These are phyloP conservation scores for Conistra vaccinii DNA, from an alignment of 2,888 invertebrate species.

Conservation along the genomic window DNA sequence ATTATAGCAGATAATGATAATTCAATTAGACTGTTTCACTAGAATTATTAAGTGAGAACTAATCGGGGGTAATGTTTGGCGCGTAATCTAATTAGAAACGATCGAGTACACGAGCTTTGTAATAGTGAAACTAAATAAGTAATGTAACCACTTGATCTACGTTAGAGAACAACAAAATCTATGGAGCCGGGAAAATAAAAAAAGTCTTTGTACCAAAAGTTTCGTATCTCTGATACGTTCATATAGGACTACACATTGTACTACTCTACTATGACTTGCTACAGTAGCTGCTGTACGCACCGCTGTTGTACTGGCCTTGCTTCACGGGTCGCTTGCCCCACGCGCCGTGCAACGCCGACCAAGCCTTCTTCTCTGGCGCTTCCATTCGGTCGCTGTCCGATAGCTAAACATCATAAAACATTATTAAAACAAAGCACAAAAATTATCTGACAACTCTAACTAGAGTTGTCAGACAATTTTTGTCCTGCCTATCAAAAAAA, in stretches of 20 bases:
- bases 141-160: constrained; percentile 27
- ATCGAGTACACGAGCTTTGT: constrained; percentile 19
- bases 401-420: constrained; percentile 31
- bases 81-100: constrained; percentile 23
- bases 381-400: constrained; percentile 76
- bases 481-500: background rate
- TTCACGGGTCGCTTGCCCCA: constrained; percentile 94
- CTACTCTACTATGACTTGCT: background rate
- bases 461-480: too few relatives aligned
- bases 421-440: background rate
- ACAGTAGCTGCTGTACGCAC: constrained; percentile 66
- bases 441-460: background rate
- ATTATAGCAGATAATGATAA: constrained; percentile 17
- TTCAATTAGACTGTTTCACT: constrained; percentile 6
- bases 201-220: background rate
- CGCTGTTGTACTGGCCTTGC: constrained; percentile 80
- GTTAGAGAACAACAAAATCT: background rate
- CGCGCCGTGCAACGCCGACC: constrained; percentile 93
- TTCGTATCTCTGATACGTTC: background rate
- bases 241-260: background rate
- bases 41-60: constrained; percentile 18
- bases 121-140: constrained; percentile 24
- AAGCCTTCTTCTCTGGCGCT: constrained; percentile 91
- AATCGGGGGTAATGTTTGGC: constrained; percentile 25
- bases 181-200: background rate